These are phyloP conservation scores for Antheraea yamamai DNA, from an alignment of 2,888 invertebrate genomes.

Conservation along the genomic window DNA sequence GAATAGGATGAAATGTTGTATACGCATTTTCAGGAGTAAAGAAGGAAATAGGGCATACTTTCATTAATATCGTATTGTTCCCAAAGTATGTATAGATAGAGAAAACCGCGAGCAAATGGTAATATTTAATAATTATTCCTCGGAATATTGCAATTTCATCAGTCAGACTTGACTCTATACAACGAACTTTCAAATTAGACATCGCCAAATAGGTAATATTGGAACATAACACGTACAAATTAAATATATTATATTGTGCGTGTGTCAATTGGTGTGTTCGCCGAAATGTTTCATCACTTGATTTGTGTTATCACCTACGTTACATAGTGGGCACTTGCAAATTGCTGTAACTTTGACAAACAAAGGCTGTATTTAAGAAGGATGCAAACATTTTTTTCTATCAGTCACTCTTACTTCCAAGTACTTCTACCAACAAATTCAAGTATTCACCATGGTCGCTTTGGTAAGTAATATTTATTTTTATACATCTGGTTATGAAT, in stretches of 20 bases:
- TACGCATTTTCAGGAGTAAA: too few relatives aligned
- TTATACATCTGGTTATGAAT: background rate
- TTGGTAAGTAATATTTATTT: constrained; percentile 53
- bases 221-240: background rate
- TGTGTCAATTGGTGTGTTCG: constrained; percentile 41
- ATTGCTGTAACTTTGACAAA: constrained; percentile 65
- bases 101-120: background rate
- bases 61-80: too few relatives aligned
- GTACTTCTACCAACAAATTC: constrained; percentile 26
- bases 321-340: constrained; percentile 48
- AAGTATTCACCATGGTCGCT: constrained; percentile 50
- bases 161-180: background rate
- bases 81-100: too few relatives aligned
- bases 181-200: constrained; percentile 3
- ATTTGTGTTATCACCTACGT: constrained; percentile 69
- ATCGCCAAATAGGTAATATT: constrained; percentile 11
- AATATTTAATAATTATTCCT: background rate
- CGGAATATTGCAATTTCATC: background rate
- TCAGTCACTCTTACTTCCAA: constrained; percentile 43
- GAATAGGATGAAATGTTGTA: too few relatives aligned
- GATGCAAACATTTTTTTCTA: constrained; percentile 36
- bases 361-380: constrained; percentile 68
- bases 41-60: too few relatives aligned
- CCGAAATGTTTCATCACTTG: constrained; percentile 52
- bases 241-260: constrained; percentile 22